phyloP scores from a whole-genome alignment of 1,140 invertebrate species.

The Bombus ignitus region DNA sequence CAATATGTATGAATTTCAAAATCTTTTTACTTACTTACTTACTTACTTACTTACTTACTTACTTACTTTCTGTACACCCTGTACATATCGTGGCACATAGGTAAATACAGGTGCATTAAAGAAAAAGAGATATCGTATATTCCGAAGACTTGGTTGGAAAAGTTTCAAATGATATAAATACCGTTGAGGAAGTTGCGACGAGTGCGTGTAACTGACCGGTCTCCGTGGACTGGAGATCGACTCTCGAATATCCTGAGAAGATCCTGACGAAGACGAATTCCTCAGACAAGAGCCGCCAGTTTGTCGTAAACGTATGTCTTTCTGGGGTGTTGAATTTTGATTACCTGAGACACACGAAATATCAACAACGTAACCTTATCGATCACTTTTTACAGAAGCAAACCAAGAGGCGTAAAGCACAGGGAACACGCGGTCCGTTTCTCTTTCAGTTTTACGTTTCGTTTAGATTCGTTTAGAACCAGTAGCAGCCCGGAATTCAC shows the following conservation, averaged over 20 bases:
- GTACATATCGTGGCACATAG: no score
- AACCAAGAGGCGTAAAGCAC: background rate
- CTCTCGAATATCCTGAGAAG: constrained; percentile 77
- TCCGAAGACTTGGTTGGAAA: background rate
- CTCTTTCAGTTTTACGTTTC: no score
- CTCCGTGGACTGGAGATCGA: constrained; percentile 74
- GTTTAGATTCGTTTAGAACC: background rate
- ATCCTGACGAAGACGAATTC: constrained; percentile 75
- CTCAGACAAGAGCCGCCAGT: constrained; percentile 64
- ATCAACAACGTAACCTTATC: background rate
- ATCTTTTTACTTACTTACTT: no score
- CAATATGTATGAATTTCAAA: no score
- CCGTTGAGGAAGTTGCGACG: constrained; percentile 81
- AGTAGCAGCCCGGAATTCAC: background rate
- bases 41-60: no score
- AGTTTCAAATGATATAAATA: constrained; percentile 39
- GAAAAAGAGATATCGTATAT: no score
- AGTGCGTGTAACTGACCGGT: constrained; percentile 75
- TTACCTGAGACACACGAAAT: constrained; percentile 62
- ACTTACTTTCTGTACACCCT: no score
- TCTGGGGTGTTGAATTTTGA: constrained; percentile 75
- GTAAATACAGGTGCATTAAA: no score
- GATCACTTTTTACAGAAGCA: background rate
- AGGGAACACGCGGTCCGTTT: no score
- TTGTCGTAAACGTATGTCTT: constrained; percentile 77